Base-by-base conservation (phyloP, 2,888 invertebrate species). In the Dicroscelio sp. region DNA sequence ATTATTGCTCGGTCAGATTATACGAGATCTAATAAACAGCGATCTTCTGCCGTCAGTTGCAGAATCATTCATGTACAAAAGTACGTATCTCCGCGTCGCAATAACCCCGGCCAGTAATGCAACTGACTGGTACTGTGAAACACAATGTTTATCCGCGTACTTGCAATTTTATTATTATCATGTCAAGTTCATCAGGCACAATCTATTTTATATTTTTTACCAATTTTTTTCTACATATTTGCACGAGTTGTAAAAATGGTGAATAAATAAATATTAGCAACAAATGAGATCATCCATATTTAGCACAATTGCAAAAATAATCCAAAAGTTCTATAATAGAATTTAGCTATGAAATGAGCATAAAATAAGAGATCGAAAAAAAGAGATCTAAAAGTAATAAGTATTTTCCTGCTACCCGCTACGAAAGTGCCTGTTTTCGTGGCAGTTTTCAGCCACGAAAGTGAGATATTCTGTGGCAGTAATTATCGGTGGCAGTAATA, bases 1-100 rank as follows among this genome's bases (percentile, higher is more conserved):
- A 86, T 91, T 88, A 88, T 88, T 88, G 71, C 76, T 79, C 58
- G 85, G 76, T 80, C 83, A 83, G 91, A 91, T 91, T 88, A 83
- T 79, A 83, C 88, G 76, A 67, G 83, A 90, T 86, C 86, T 84
- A 90, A 90, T 90, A 90, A 90, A 83, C 84, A 84, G 88, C 90
- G 88, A 91, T 88, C 88, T 79, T 86, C 86, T 60, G 83, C 86
- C 79, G 85, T 88, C 88, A 86, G 83, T 88, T 86, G 83, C 88
- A 90, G 87, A 87, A 90, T 90, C 90, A 76, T 84, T 90, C 90
- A 48, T 60, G 87, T 80, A 86, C 71, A 30, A 76, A 86, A 86
- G 86, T 79, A 76, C 71, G 73, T 88, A 88, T 88, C 91, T 88
- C 82, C 33, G 71, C 79, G 63, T 76, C 73, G 83, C 83, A 86